A percentile compares a stretch with the other conserved stretches of the same genome.
phyloP scores from a whole-genome alignment of 2,797 vertebrate species.

The Hipposideros larvatus region DNA sequence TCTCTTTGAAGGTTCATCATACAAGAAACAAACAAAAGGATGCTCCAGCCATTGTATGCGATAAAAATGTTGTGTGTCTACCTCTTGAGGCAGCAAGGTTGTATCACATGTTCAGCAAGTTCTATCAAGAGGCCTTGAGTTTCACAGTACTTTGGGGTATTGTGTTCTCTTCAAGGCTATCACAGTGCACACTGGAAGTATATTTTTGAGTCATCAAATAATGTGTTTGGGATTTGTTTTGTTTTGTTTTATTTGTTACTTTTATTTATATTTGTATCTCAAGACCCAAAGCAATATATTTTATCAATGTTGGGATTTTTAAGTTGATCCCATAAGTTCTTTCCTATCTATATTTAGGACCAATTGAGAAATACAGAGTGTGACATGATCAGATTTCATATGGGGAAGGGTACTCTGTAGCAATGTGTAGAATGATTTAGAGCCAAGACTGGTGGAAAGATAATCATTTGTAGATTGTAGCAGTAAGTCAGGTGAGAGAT shows the following conservation, averaged over 20 bases:
- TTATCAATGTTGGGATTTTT: neutral
- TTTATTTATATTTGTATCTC: neutral
- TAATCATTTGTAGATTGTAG: neutral
- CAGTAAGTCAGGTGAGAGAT: neutral
- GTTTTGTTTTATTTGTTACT: too few relatives aligned
- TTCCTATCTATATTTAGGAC: neutral
- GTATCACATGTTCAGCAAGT: neutral
- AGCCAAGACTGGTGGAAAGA: neutral
- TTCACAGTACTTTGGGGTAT: neutral
- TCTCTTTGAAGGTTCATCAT: neutral
- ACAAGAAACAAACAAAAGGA: conserved; percentile 47
- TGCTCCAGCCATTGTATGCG: neutral
- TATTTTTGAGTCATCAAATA: neutral
- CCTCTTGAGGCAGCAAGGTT: neutral
- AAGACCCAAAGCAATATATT: conserved; percentile 2
- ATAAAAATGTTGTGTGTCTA: neutral
- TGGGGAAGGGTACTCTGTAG: neutral
- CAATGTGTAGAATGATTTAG: neutral
- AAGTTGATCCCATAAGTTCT: conserved; percentile 30
- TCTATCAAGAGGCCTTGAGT: conserved; percentile 30
- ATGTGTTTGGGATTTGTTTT: too few relatives aligned
- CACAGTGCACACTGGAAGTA: neutral
- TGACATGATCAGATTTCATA: neutral
- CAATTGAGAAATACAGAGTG: neutral
- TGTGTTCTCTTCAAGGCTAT: conserved; percentile 23